Conservation (phyloP, 2,888 invertebrate genomes). For the Apotomis turbidana region DNA sequence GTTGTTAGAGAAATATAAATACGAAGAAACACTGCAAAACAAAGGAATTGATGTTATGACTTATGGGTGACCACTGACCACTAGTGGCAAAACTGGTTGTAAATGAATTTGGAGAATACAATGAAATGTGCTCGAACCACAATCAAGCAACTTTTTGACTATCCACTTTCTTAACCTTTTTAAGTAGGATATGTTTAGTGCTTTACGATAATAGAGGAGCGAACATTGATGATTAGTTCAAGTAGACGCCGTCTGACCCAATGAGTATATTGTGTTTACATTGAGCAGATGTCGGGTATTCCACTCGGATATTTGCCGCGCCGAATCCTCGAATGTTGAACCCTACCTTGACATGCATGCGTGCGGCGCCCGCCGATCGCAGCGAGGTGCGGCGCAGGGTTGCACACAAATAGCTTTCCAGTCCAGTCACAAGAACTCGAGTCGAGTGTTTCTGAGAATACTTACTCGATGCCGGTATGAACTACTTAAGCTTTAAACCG, state of each 20-base stretch:
- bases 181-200: neutral
- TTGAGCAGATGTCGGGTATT: constrained; percentile 71
- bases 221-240: constrained; percentile 4
- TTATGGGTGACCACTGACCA: too few relatives aligned
- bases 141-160: too few relatives aligned
- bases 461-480: constrained; percentile 50
- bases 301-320: constrained; percentile 67
- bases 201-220: neutral
- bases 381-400: constrained; percentile 73
- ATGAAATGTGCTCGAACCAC: too few relatives aligned
- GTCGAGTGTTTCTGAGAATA: constrained; percentile 75
- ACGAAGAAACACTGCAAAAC: neutral
- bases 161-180: too few relatives aligned
- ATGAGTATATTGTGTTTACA: constrained; percentile 70
- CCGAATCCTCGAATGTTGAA: constrained; percentile 81
- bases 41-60: neutral
- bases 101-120: too few relatives aligned
- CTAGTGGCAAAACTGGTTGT: too few relatives aligned
- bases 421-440: constrained; percentile 62
- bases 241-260: constrained; percentile 57
- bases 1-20: neutral
- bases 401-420: constrained; percentile 79
- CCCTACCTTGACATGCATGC: constrained; percentile 83
- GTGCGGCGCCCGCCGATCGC: constrained; percentile 62
- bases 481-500: constrained; percentile 49